Evolutionary conservation across 2,113 vertebrate species (phyloP), one percentile per base, ranked within the genome.

Genomic region (Suncus etruscus): DNA sequence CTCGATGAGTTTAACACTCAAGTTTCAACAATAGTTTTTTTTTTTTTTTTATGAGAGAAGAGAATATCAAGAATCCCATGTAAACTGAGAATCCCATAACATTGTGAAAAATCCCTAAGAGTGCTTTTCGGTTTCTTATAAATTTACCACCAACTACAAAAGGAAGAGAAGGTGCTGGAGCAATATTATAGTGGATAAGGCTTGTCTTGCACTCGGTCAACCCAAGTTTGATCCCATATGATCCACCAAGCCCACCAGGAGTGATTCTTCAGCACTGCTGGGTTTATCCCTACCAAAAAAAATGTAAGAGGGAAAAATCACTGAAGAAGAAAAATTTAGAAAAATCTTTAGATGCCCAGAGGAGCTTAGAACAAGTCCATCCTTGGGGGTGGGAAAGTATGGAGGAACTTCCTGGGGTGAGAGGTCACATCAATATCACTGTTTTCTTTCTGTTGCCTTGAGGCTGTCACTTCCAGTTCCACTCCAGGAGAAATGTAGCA

Each of bases 111-210:
- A 61, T 48, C 90, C 51, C 86, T 73, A 83, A 92, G 50, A 24
- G 11, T 72, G 12, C 11, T 27, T 93, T 95, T 72, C 91, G 63
- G 20, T 69, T 93, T 93, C 87, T 88, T 80, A 93, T 73, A 94
- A 73, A 76, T 63, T 92, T 76, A 90, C 20, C 16, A 77, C 27
- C 27, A 83, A 50, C 47, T 86, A 80, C 29, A 58, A 94, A 95
- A 86, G 31, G 66, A 77, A 39, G 39, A 39, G 39, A 39, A 39
- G 39, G 39, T 39, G 39, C 39, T 39, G 39, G 39, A 39, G 39
- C 39, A 39, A 39, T 39, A 39, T 39, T 39, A 39, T 39, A 39
- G 39, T 39, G 39, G 39, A 39, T 39, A 39, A 39, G 39, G 39
- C 39, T 39, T 39, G 39, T 39, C 39, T 39, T 39, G 39, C 39